phyloP scores from a whole-genome alignment of 1,140 invertebrate genomes.

The Drosophila sp. region DNA sequence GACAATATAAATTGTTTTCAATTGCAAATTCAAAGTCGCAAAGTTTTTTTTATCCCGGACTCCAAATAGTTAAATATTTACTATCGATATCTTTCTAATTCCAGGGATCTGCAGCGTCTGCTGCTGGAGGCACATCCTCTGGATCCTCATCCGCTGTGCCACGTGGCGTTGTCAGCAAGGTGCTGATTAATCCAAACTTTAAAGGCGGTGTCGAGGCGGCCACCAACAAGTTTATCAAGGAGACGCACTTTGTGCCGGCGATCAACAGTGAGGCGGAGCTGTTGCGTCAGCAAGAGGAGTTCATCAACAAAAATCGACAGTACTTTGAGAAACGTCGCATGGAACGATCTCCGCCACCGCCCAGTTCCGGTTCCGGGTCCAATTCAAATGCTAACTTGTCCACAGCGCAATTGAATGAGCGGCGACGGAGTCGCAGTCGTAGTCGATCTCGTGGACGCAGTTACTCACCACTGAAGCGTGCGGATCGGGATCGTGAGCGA shows the following conservation, averaged over 20 bases:
- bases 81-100: no score
- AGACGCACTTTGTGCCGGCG: constrained; percentile 80
- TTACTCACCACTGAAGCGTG: constrained; percentile 77
- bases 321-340: constrained; percentile 82
- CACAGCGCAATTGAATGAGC: constrained; percentile 28
- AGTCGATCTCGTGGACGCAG: constrained; percentile 79
- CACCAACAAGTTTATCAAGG: constrained; percentile 84
- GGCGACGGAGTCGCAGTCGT: constrained; percentile 68
- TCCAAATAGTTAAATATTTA: no score
- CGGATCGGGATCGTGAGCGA: constrained; percentile 69
- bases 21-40: no score
- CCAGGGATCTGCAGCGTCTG: constrained; percentile 20
- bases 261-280: constrained; percentile 81
- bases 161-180: constrained; percentile 73
- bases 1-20: no score
- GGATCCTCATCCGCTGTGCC: constrained; percentile 43
- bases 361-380: constrained; percentile 26
- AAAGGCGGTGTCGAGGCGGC: constrained; percentile 84
- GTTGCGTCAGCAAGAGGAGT: constrained; percentile 83
- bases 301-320: constrained; percentile 83
- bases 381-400: constrained; percentile 26
- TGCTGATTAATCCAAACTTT: constrained; percentile 84
- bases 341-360: constrained; percentile 72
- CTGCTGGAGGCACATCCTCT: background rate
- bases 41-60: no score